Percentiles rank a stretch among this genome's conserved stretches.
Conservation (phyloP, 2,888 invertebrate genomes). For the Nomada fabriciana region DNA sequence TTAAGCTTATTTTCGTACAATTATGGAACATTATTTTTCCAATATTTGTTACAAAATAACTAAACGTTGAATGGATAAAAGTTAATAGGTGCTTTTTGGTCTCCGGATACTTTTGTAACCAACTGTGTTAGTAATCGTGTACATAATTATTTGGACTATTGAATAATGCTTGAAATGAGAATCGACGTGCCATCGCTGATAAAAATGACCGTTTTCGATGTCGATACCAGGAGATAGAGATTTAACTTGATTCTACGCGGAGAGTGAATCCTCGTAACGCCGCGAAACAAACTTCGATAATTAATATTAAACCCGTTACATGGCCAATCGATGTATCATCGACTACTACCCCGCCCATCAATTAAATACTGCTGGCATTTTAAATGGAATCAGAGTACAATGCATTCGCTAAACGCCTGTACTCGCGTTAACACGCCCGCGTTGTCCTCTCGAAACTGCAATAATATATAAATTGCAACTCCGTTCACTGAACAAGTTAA, state of each 20-base stretch:
- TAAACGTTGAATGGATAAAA: too few species aligned
- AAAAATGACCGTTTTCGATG: constrained; percentile 2
- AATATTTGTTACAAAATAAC: too few species aligned
- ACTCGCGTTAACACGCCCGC: not conserved
- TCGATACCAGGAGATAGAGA: constrained; percentile 10
- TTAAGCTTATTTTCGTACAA: too few species aligned
- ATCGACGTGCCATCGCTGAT: not conserved
- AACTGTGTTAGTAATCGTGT: not conserved
- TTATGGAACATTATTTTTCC: too few species aligned
- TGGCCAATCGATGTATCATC: constrained; percentile 38
- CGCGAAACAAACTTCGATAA: constrained; percentile 45
- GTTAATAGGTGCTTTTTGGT: too few species aligned
- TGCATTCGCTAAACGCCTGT: constrained; percentile 24
- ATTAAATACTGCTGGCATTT: constrained; percentile 54
- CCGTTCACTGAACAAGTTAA: not conserved
- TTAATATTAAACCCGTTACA: constrained; percentile 62
- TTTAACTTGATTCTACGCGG: constrained; percentile 47
- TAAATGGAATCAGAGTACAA: constrained; percentile 45
- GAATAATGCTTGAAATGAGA: constrained; percentile 3
- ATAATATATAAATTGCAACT: not conserved
- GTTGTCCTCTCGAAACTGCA: not conserved
- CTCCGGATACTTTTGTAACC: too few species aligned
- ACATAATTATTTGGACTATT: constrained; percentile 16
- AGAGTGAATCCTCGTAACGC: constrained; percentile 18
- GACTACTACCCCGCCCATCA: constrained; percentile 51